Base-by-base conservation (phyloP, 2,113 vertebrate genomes). In the Osmerus eperlanus region DNA sequence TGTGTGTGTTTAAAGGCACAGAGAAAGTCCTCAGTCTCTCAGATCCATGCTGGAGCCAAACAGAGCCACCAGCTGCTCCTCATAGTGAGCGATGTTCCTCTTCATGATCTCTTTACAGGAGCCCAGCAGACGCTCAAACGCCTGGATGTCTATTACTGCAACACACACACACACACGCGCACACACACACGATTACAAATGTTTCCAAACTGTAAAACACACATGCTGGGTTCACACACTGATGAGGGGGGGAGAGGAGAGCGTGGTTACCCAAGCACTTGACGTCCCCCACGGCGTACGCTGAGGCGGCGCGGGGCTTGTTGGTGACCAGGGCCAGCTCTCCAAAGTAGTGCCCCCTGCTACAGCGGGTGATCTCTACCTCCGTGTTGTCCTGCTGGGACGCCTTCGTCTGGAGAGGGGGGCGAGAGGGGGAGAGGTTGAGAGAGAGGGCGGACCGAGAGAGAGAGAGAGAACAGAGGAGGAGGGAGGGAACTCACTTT, bases 71-170 rank as follows among this genome's bases (percentile, higher is more conserved):
- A 99, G 94, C 81, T 99, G 97, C 85, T 99, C 97, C 83, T 99
- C 94, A 0, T 99, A 99, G 90, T 98, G 95, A 51, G 95, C 87
- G 89, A 98, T 99, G 91, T 99, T 99, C 86, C 97, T 96, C 95
- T 99, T 99, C 96, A 99, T 99, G 93, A 99, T 99, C 92, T 99
- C 96, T 94, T 97, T 99, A 91, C 97, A 99, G 82, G 96, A 95
- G 76, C 97, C 97, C 87, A 99, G 93, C 84, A 99, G 93, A 79
- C 97, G 94, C 92, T 99, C 97, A 73, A 99, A 99, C 0, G 97
- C 97, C 90, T 98, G 97, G 61, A 99, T 90, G 85, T 99, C 97
- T 93, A 99, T 98, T 85, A 99, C 97, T 99, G 85, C 41, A 47
- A 52, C 54, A 21, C 53, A 66, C 16, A 65, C 25, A 68, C 67